Conservation (phyloP, 2,113 vertebrate species). For the Gallinago paraguaiae region DNA sequence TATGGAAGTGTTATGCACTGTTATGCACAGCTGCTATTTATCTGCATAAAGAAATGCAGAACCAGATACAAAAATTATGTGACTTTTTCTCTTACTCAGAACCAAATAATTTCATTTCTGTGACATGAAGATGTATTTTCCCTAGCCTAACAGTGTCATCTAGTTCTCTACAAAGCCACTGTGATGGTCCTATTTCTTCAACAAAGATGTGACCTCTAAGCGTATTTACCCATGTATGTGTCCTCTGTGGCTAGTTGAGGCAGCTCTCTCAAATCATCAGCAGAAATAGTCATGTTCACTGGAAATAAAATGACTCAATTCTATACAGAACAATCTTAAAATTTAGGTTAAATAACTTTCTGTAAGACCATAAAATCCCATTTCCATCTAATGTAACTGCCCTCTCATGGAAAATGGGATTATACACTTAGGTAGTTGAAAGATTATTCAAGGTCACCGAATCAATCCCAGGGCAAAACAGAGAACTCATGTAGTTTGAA, state of each 20-base stretch:
- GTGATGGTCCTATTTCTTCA: neutral
- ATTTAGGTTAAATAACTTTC: slow-evolving; percentile 49
- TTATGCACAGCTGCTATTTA: neutral
- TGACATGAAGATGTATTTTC: neutral
- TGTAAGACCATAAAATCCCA: slow-evolving; percentile 38
- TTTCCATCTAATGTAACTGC: slow-evolving; percentile 30
- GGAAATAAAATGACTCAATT: slow-evolving; percentile 16
- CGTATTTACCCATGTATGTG: neutral
- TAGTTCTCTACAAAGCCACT: neutral
- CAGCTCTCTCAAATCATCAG: neutral
- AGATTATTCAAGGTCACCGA: slow-evolving; percentile 37
- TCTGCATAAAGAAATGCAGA: neutral
- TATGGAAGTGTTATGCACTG: neutral
- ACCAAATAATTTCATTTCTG: neutral
- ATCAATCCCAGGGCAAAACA: neutral
- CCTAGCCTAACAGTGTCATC: neutral
- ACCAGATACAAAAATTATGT: neutral
- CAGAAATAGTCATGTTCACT: neutral
- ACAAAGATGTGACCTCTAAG: neutral
- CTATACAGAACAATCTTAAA: neutral
- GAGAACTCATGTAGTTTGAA: neutral
- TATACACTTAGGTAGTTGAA: neutral
- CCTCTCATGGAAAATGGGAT: slow-evolving; percentile 49
- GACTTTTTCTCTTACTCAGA: neutral
- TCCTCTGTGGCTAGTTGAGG: neutral